phyloP scores from a whole-genome alignment of 2,888 invertebrate species.

The Thumatha senex region DNA sequence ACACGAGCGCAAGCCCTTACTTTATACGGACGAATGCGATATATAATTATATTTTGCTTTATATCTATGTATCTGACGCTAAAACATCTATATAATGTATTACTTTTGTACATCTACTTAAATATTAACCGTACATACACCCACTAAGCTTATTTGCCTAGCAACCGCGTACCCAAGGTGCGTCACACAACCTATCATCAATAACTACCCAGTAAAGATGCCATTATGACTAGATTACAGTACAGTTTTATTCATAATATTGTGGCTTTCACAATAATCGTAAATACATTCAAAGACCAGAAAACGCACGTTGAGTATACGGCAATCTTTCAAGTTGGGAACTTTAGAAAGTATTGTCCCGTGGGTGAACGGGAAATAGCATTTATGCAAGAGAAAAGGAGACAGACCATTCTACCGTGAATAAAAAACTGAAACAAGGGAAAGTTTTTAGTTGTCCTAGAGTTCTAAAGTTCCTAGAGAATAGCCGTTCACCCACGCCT shows the following conservation, averaged over 20 bases:
- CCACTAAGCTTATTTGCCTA: conserved; percentile 79
- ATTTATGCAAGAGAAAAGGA: conserved; percentile 26
- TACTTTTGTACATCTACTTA: conserved; percentile 84
- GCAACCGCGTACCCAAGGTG: conserved; percentile 72
- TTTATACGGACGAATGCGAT: conserved; percentile 83
- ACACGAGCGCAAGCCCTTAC: conserved; percentile 83
- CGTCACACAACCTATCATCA: conserved; percentile 52
- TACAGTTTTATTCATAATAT: conserved; percentile 34
- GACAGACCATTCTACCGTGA: conserved; percentile 23
- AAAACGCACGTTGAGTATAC: conserved; percentile 71
- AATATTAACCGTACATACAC: conserved; percentile 81
- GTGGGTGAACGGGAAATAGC: conserved; percentile 66
- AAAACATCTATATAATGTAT: conserved; percentile 84
- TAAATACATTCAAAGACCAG: conserved; percentile 30
- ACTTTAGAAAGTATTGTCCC: conserved; percentile 66
- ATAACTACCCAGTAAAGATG: conserved; percentile 34
- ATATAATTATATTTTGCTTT: conserved; percentile 83
- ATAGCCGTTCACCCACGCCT: conserved; percentile 73
- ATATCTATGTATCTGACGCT: conserved; percentile 83
- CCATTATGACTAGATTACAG: conserved; percentile 59
- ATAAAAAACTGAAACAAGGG: conserved; percentile 25
- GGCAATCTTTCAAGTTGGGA: conserved; percentile 59
- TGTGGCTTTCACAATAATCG: conserved; percentile 40
- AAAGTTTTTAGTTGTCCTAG: conserved; percentile 29
- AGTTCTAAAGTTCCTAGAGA: conserved; percentile 23